Evolutionary conservation across 2,113 vertebrate genomes (phyloP).

Genomic region (Actinemys pallida): DNA sequence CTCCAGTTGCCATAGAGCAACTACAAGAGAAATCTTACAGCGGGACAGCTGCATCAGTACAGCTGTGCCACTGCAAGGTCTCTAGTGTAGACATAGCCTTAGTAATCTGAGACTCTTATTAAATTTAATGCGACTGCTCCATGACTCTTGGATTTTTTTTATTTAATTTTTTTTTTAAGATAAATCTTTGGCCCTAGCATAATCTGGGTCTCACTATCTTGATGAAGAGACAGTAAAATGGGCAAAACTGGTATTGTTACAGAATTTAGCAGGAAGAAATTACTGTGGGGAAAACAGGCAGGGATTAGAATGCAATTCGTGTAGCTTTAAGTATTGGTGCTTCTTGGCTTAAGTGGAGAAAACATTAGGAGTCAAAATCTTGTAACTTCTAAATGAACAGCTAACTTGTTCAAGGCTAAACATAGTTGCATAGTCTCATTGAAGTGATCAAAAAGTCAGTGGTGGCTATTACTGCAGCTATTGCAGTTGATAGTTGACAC

Average conservation of each 20-base stretch:
- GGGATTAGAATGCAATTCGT: neutral
- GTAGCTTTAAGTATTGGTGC: neutral
- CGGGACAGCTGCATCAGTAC: no score
- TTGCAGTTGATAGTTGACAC: neutral
- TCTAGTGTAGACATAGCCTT: neutral
- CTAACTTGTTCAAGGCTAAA: neutral
- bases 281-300: neutral
- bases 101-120: neutral
- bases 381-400: neutral
- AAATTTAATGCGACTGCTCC: no score
- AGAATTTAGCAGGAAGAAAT: neutral
- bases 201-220: neutral
- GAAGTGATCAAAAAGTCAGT: fast-evolving
- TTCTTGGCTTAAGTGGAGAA: neutral
- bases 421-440: neutral
- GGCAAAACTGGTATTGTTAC: neutral
- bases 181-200: neutral
- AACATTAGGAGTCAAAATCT: neutral
- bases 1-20: no score
- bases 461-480: neutral
- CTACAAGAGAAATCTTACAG: no score
- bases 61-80: no score
- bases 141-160: no score
- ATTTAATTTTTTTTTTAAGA: no score
- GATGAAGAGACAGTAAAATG: neutral